Conservation (phyloP, 1,140 invertebrate genomes). For the Bombus cullumanus region DNA sequence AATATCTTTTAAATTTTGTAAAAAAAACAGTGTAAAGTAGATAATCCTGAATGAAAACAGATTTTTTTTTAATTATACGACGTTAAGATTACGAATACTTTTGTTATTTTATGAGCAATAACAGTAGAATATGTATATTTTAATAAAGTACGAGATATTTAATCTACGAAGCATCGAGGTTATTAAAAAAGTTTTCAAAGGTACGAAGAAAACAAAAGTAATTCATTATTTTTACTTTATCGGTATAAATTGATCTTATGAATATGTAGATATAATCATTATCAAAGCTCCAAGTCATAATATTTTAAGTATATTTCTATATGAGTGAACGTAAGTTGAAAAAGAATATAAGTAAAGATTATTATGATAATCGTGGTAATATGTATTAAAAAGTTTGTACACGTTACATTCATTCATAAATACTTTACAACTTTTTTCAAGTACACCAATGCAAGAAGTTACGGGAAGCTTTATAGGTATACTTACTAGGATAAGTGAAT, state of each 20-base stretch:
- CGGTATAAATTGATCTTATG: constrained; percentile 30
- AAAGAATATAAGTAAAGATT: background rate
- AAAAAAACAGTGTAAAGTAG: background rate
- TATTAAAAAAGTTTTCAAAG: constrained; percentile 33
- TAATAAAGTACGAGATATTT: background rate
- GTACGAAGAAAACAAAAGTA: background rate
- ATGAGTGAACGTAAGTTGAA: constrained; percentile 32
- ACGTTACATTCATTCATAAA: constrained; percentile 22
- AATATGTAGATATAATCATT: constrained; percentile 19
- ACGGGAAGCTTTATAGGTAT: constrained; percentile 65
- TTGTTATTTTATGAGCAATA: background rate
- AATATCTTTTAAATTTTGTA: background rate
- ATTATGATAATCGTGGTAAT: background rate
- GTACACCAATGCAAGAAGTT: constrained; percentile 56
- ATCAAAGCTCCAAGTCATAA: constrained; percentile 22
- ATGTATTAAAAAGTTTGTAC: background rate
- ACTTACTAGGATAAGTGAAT: constrained; percentile 70
- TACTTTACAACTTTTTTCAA: constrained; percentile 50
- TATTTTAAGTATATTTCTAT: constrained; percentile 18
- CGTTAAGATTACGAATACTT: background rate
- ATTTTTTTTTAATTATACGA: background rate
- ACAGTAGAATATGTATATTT: background rate
- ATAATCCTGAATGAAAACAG: background rate
- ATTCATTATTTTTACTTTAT: background rate
- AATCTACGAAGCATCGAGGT: constrained; percentile 13